Base-by-base conservation (phyloP, 64 coral and sea anemone species). In the Porites lutea region DNA sequence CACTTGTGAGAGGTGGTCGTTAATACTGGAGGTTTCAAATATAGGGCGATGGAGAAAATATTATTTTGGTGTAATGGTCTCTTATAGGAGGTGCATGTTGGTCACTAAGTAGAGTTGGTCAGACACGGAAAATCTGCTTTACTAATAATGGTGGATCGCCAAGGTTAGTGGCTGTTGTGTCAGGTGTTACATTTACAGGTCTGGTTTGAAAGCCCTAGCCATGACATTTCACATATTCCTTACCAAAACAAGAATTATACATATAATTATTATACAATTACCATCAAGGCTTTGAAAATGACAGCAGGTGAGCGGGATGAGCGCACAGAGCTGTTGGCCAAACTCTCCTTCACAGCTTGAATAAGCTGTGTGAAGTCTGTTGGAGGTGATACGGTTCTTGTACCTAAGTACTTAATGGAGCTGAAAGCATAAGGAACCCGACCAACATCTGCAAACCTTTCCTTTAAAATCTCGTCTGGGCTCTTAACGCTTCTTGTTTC, bases 381-480 rank as follows among this genome's bases (percentile, higher is more conserved):
- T 59, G 90, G 94, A 49, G 77, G 91, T 47, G 64, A 15, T 12
- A 64, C 45, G 66, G 97, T 99, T 87, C 91, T 99, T 91, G 88
- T 94, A 2, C 97, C 97, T 15, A 99, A 82, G 79, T 99, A 99
- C 20, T 89, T 99, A 79, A 99, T 96, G 43, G 88, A 99, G 75
- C 97, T 99, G 65, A 99, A 99, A 12, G 97, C 97, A 72, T 92
- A 83, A 14, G 97, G 97, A 92, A 96, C 5, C 53, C 88, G 71
- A 48, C 91, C 83, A 67, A 96, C 77, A 92, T 94, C 88, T 51
- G 97, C 85, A 96, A 99, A 99, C 52, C 97, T 88, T 57, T 99
- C 87, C 73, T 99, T 96, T 72, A 99, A 65, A 65, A 99, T 93
- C 62, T 99, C 97, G 89, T 99, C 92, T 52, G 97, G 90, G 74